Evolutionary conservation across 2,888 invertebrate species (phyloP), one percentile per base, ranked within the genome.

Genomic region (Gasteruption jaculator): DNA sequence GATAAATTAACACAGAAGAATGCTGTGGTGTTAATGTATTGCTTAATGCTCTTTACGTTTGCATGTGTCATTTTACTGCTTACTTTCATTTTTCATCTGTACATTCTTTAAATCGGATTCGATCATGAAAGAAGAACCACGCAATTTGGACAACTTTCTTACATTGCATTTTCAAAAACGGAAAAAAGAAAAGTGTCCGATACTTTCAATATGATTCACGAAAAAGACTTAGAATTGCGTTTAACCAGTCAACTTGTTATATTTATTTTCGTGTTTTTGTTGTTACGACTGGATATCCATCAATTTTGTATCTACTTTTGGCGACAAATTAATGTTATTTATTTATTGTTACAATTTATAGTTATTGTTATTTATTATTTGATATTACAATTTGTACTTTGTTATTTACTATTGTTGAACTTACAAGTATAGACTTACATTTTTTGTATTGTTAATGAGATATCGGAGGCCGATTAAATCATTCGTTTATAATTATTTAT

Each of bases 11-110:
- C 61, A 45, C 57, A 65, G 38, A 67, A 56, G 50, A 62, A 66
- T 54, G 56, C 61, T 42, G 48, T 61, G 50, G 45, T 65, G 45
- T 50, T 68, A 25, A 53, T 68, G 49, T 65, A 60, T 41, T 62
- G 65, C 44, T 48, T 64, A 48, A 56, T 64, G 43, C 43, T 68
- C 22, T 64, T 68, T 50, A 53, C 58, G 41, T 65, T 66, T 46
- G 63, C 68, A 61, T 69, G 67, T 46, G 48, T 68, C 30, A 54
- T 56, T 18, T 43, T 67, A 24, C 35, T 65, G 48, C 56, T 67
- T 45, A 65, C 61, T n/a, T 62, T 63, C 45, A 46, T 64, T 52
- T 65, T 63, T 44, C 64, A 69, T 38, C 24, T 62, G n/a, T 63
- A 54, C 27, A 40, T 60, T 39, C 34, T 58, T 37, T 65, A 45